Evolutionary conservation across 2,797 vertebrate genomes (phyloP), one percentile per base, ranked within the genome.

Genomic region (Tolypeutes matacus): DNA sequence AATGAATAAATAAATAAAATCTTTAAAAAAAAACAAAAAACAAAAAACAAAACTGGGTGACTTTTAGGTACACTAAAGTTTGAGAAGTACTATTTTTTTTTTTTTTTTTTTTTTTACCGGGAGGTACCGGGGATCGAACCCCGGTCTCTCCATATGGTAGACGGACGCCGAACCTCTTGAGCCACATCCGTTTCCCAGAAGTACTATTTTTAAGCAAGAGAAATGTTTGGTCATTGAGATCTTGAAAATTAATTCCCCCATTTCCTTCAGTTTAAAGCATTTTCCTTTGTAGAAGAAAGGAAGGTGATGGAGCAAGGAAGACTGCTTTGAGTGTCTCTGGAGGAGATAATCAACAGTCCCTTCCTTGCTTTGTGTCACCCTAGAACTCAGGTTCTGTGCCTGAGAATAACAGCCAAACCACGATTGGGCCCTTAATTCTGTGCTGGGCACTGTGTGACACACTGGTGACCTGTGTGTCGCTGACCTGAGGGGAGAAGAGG

Each of bases 361-460:
- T 91, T 21, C 11, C 67, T 94, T 21, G 11, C 39, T 65, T 21
- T 4, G n/a, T 8, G 0, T 4, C 13, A 13, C 10, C 56, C 21
- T 18, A 10, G 36, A 34, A 18, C 46, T 31, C 64, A 20, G 75
- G 53, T 29, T 23, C 84, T 27, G 13, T 11, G 46, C 21, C 8
- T 1, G 0, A 29, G 70, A 39, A 31, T 4, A 11, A 18, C 1
- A 9, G 73, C 85, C 93, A 5, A 0, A 25, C 5, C 1, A 15
- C 3, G 36, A 14, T 1, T 0, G 18, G 49, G 39, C 70, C 64
- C 21, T 36, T 7, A 15, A 39, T 5, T 15, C n/a, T 77, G 46
- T 5, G 0, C 83, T 15, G 18, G 51, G 60, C 21, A 1, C 21
- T 2, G 2, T 8, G 36, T n/a, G 31, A 39, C 13, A 29, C 53